Percentiles rank a stretch among this genome's conserved stretches.
Conservation (phyloP, 2,888 invertebrate genomes). For the Dasysyrphus tricinctus region DNA sequence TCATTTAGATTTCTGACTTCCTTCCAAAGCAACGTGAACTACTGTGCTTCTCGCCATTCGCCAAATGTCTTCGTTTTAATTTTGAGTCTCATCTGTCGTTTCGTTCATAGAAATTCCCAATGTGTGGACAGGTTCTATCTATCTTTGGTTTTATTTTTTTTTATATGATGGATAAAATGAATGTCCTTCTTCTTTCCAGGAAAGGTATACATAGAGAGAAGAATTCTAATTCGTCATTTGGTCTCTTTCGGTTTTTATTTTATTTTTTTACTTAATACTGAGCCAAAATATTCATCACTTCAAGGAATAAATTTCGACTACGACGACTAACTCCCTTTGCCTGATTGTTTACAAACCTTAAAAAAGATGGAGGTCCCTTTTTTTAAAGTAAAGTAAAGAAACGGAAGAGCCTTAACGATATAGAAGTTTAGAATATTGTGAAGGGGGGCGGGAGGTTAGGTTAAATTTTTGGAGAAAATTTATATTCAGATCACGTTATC, state of each 20-base stretch:
- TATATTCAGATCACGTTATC: slow-evolving; percentile 36
- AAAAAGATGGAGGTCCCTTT: neutral
- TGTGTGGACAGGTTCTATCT: slow-evolving; percentile 30
- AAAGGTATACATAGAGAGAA: neutral
- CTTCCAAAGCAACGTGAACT: neutral
- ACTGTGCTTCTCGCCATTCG: neutral
- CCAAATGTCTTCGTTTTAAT: slow-evolving; percentile 20
- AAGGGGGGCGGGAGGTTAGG: neutral
- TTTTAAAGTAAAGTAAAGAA: slow-evolving; percentile 17
- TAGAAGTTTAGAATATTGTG: slow-evolving; percentile 12
- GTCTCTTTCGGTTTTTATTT: neutral
- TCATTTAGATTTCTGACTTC: neutral
- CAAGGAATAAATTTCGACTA: slow-evolving; percentile 17
- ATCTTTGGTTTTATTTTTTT: slow-evolving; percentile 1
- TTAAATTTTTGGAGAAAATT: neutral
- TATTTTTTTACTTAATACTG: neutral
- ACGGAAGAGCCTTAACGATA: slow-evolving; percentile 30
- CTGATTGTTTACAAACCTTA: slow-evolving; percentile 19
- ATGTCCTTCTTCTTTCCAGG: neutral
- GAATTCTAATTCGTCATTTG: slow-evolving; percentile 21
- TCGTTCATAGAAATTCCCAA: slow-evolving; percentile 7
- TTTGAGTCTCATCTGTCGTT: slow-evolving; percentile 21
- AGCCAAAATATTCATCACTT: slow-evolving; percentile 25
- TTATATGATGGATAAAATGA: slow-evolving; percentile 1
- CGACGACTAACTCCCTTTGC: neutral